These are phyloP conservation scores for Capreolus pygargus DNA, from an alignment of 2,113 vertebrate species.

Conservation along the genomic window DNA sequence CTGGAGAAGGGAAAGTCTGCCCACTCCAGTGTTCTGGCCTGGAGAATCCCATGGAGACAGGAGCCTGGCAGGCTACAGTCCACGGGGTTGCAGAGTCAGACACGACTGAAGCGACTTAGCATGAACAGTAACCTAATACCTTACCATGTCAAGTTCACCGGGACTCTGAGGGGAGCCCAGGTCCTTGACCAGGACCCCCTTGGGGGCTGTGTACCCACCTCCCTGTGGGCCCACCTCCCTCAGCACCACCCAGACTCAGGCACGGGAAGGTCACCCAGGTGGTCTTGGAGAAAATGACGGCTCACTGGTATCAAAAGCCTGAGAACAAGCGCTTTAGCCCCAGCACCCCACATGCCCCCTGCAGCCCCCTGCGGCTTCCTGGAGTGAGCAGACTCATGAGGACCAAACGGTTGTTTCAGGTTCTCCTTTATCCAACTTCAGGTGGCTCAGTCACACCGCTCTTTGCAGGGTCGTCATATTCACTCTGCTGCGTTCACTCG, in stretches of 20 bases:
- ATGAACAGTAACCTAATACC: accelerated
- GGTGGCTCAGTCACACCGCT: not conserved
- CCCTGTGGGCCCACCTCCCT: not conserved
- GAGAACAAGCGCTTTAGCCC: accelerated
- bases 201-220: not conserved
- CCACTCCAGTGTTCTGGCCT: not conserved
- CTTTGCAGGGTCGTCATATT: not conserved
- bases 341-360: accelerated
- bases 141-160: no score
- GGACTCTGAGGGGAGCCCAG: not conserved
- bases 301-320: not conserved
- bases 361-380: not conserved
- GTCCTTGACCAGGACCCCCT: not conserved
- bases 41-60: not conserved
- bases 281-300: not conserved
- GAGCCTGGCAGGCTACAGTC: not conserved
- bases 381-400: not conserved
- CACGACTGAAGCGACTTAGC: accelerated
- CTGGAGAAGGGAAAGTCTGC: not conserved
- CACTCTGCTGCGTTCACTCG: not conserved
- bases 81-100: not conserved
- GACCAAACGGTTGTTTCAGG: not conserved
- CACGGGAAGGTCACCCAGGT: not conserved
- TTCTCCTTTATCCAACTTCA: not conserved
- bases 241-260: not conserved